Conservation (phyloP, 2,888 invertebrate genomes). For the Magallana nippona region DNA sequence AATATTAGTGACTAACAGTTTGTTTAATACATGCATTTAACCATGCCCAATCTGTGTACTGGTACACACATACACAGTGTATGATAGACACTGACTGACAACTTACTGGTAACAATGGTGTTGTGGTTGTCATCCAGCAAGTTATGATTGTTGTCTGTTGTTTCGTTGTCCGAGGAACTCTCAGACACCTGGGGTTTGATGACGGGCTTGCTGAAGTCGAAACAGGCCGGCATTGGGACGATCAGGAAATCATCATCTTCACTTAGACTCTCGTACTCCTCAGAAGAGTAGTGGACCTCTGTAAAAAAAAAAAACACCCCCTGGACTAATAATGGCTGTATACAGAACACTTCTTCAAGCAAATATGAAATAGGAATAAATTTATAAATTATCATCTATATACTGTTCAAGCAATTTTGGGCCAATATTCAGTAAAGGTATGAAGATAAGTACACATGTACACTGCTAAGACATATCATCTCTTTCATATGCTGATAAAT, state of each 20-base stretch:
- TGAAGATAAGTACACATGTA: no score
- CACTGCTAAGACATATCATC: no score
- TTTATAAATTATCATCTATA: no score
- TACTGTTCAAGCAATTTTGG: no score
- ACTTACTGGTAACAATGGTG: conserved; percentile 45
- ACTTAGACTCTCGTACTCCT: conserved; percentile 65
- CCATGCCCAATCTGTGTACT: no score
- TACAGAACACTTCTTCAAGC: no score
- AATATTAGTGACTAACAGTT: no score
- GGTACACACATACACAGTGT: no score
- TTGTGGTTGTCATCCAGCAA: conserved; percentile 62
- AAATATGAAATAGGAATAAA: no score
- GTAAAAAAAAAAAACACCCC: background rate
- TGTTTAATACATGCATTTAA: no score
- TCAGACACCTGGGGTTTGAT: conserved; percentile 54
- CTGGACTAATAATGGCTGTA: background rate
- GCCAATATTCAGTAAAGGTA: no score
- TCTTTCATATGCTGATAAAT: no score
- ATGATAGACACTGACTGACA: background rate
- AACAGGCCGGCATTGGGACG: conserved; percentile 79
- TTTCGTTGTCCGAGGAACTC: conserved; percentile 53
- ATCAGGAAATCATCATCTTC: conserved; percentile 78
- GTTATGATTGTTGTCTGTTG: conserved; percentile 23
- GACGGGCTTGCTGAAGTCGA: conserved; percentile 70
- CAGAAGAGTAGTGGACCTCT: conserved; percentile 31